phyloP scores from a whole-genome alignment of 2,113 vertebrate species.

The Pachypanchax playfairii region DNA sequence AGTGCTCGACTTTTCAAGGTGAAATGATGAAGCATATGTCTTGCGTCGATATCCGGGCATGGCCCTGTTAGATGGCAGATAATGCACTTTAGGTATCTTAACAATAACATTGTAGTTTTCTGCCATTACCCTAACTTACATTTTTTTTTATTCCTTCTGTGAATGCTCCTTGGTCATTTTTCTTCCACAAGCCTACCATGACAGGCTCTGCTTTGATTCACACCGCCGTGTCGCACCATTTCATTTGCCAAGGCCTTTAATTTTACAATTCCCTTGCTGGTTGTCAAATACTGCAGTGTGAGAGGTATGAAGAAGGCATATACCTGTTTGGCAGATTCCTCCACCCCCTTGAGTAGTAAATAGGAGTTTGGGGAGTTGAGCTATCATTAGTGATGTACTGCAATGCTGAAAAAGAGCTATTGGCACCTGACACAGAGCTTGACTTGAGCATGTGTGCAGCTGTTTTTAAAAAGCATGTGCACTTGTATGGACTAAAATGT shows the following conservation, averaged over 20 bases:
- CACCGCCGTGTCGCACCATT: slow-evolving; percentile 55
- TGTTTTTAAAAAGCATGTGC: not conserved
- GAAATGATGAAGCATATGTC: slow-evolving; percentile 49
- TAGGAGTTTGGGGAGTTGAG: slow-evolving; percentile 55
- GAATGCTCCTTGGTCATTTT: slow-evolving; percentile 24
- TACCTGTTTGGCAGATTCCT: slow-evolving; percentile 59
- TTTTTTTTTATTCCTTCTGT: slow-evolving; percentile 43
- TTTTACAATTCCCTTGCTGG: slow-evolving; percentile 61
- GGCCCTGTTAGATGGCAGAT: slow-evolving; percentile 22
- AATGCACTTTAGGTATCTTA: slow-evolving; percentile 30
- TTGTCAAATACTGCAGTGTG: slow-evolving; percentile 60
- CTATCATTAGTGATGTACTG: slow-evolving; percentile 68
- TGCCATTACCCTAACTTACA: slow-evolving; percentile 17
- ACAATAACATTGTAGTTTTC: slow-evolving; percentile 15
- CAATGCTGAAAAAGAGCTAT: slow-evolving; percentile 47
- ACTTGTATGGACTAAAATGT: slow-evolving; percentile 7
- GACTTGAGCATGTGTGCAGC: slow-evolving; percentile 8
- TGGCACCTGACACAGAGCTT: slow-evolving; percentile 35
- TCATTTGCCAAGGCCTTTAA: slow-evolving; percentile 68
- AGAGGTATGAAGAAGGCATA: slow-evolving; percentile 54
- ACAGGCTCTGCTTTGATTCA: slow-evolving; percentile 66
- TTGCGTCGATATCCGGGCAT: slow-evolving; percentile 41
- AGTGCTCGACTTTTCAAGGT: slow-evolving; percentile 47
- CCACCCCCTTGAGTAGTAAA: slow-evolving; percentile 49
- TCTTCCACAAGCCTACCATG: slow-evolving; percentile 39